Base-by-base conservation (phyloP, 1,140 invertebrate genomes). In the Hirudo medicinalis region DNA sequence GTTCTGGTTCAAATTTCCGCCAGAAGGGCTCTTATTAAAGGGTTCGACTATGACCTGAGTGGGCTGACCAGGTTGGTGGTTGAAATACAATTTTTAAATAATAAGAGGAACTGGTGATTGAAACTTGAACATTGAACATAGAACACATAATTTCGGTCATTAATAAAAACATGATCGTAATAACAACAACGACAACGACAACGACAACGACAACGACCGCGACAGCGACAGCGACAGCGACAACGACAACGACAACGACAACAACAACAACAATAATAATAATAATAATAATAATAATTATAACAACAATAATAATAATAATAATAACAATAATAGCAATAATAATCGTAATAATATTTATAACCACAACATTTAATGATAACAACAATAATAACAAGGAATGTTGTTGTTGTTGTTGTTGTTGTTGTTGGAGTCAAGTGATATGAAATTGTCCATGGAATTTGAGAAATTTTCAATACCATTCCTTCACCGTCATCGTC, bases 31-130 rank as follows among this genome's bases (percentile, higher is more conserved):
- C 9, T 63, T 22, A 32, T 63, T 25, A 63, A 63, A 11, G 57
- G 57, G 13, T 63, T 63, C 29, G 57, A 63, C 22, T 63, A 25
- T 63, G 29, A 63, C 57, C 57, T 63, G 57, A 32, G 29, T 13
- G 57, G 57, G 1, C 8, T 63, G 22, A 32, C 2, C 29, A 25
- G 9, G 57, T 13, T 63, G 57, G 19, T 63, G 20, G 4, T 63
- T 0, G 2, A 25, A 6, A 1, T 4, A 63, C 5, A 63, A 11
- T 6, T 63, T 63, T 2, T 36, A 36, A 36, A 36, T 36, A 36
- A 36, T n/a, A n/a, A 36, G 2, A 36, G 32, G 2, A 2, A 36
- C 32, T 36, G 6, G 6, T 36, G 32, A 36, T 6, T 36, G 32
- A 36, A 2, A 36, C 2, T 36, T 36, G 32, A 36, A 36, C 32